These are phyloP conservation scores for Melanitta fusca DNA, from an alignment of 2,797 vertebrate species.

Conservation along the genomic window DNA sequence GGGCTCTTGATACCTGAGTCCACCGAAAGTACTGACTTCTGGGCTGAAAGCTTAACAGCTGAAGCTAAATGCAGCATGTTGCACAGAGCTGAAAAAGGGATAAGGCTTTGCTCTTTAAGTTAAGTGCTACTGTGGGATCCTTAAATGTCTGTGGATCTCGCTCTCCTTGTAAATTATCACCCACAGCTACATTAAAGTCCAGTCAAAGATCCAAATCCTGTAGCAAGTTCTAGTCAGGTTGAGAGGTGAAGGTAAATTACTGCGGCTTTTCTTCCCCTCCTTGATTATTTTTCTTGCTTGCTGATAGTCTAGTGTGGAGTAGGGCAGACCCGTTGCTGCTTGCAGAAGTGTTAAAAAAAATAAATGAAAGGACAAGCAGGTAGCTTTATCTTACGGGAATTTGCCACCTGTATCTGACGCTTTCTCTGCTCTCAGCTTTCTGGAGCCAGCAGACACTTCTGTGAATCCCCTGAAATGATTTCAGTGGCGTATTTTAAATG, in stretches of 20 bases:
- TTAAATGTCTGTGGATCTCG: neutral
- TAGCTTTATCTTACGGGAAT: conserved; percentile 1
- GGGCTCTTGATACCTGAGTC: neutral
- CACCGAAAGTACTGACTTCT: neutral
- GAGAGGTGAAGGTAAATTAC: neutral
- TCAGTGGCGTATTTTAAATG: conserved; percentile 53
- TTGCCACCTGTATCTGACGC: neutral
- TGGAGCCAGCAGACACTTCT: neutral
- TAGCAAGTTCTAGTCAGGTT: neutral
- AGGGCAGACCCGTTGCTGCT: neutral
- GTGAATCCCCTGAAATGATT: conserved; percentile 25
- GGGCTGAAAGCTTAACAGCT: neutral
- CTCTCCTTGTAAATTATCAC: neutral
- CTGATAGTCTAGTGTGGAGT: neutral
- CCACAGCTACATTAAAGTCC: neutral
- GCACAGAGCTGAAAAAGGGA: neutral
- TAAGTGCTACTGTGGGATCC: neutral
- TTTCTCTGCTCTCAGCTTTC: conserved; percentile 43
- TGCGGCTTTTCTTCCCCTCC: neutral
- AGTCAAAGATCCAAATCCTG: neutral
- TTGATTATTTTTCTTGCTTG: neutral
- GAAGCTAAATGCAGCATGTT: neutral
- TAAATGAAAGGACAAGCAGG: neutral
- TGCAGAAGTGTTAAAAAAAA: neutral
- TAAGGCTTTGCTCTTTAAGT: neutral